Conservation (phyloP, 2,888 invertebrate species). For the Frankliniella fusca region DNA sequence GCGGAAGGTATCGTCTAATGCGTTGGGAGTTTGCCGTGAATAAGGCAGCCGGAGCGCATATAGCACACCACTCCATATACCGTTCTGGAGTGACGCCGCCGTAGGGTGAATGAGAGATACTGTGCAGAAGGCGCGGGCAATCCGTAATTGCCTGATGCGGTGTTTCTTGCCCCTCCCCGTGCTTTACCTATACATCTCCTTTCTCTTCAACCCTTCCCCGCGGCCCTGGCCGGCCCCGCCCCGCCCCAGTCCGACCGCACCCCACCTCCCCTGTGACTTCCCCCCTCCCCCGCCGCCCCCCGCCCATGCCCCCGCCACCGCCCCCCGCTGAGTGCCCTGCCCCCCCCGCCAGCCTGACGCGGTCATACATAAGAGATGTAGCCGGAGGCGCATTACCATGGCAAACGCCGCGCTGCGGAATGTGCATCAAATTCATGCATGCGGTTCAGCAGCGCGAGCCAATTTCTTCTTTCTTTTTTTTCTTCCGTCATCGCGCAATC, state of each 20-base stretch:
- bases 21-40: no score
- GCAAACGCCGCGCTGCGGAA: constrained; percentile 15
- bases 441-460: no score
- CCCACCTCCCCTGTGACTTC: neutral
- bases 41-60: no score
- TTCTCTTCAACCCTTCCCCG: neutral
- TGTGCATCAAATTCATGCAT: neutral
- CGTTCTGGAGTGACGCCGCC: no score
- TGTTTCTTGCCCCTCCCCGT: no score
- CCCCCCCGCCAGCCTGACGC: neutral
- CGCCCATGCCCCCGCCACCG: neutral
- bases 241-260: neutral
- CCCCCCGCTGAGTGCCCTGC: neutral
- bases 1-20: no score
- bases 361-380: constrained; percentile 14
- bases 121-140: no score
- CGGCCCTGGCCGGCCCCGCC: no score
- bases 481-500: neutral
- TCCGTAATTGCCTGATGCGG: no score
- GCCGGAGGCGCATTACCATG: neutral
- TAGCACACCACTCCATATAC: no score
- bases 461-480: neutral
- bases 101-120: no score
- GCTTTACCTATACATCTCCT: no score
- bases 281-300: neutral